A percentile compares a stretch with the other conserved stretches of the same genome.
Conservation (phyloP, 2,888 invertebrate genomes). For the Epistrophe eligans region DNA sequence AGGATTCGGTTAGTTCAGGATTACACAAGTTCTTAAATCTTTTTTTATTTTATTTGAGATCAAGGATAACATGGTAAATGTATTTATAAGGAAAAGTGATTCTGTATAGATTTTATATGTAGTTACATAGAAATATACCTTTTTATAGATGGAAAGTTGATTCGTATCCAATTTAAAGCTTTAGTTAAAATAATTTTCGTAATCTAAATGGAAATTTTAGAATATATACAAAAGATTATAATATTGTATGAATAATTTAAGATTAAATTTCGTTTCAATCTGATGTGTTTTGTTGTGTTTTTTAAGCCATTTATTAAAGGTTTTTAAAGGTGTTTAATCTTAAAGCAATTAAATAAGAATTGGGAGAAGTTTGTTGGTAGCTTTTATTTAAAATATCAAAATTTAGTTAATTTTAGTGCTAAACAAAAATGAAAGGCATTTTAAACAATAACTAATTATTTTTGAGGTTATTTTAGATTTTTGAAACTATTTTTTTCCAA, state of each 20-base stretch:
- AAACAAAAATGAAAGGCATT: no score
- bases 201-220: constrained; percentile 12
- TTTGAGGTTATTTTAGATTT: no score
- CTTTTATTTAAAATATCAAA: not conserved
- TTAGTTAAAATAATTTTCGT: constrained; percentile 3
- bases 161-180: not conserved
- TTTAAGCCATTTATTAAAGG: not conserved
- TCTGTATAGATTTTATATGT: not conserved
- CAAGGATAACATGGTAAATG: constrained; percentile 1
- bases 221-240: not conserved
- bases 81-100: not conserved
- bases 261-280: not conserved
- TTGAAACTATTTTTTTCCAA: no score
- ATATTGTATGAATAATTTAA: not conserved
- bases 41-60: not conserved
- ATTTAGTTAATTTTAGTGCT: no score
- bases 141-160: not conserved
- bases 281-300: not conserved
- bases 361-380: no score
- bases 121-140: not conserved
- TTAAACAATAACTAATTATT: no score
- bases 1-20: constrained; percentile 16
- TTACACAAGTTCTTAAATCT: not conserved
- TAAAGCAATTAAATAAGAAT: not conserved
- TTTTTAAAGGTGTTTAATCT: not conserved